phyloP scores from a whole-genome alignment of 2,113 vertebrate genomes.

The Nematolebias whitei region DNA sequence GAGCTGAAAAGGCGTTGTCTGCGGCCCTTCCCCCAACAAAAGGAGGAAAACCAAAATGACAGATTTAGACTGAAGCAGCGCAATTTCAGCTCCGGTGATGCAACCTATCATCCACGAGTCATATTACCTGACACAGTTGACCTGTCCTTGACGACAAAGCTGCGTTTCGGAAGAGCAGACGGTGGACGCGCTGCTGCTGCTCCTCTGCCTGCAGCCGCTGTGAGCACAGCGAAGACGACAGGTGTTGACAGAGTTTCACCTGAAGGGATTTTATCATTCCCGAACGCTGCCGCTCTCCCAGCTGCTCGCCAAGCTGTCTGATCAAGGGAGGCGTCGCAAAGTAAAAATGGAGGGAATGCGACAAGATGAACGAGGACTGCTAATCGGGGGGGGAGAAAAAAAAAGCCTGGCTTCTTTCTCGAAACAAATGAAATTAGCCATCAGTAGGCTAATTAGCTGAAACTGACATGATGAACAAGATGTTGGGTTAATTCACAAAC shows the following conservation, averaged over 20 bases:
- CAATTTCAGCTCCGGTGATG: conserved; percentile 14
- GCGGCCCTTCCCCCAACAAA: too few species aligned
- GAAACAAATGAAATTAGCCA: conserved; percentile 62
- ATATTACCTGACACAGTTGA: conserved; percentile 24
- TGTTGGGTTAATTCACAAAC: conserved; percentile 29
- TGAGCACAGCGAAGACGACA: conserved; percentile 57
- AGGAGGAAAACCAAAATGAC: background rate
- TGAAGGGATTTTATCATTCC: conserved; percentile 63
- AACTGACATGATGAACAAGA: conserved; percentile 35
- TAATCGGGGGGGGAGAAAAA: conserved; percentile 7
- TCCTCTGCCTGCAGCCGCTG: conserved; percentile 20
- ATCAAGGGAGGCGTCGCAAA: conserved; percentile 49
- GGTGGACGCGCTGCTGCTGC: conserved; percentile 25
- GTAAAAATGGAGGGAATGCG: conserved; percentile 11
- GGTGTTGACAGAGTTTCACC: conserved; percentile 74
- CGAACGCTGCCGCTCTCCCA: conserved; percentile 37
- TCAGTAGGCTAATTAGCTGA: conserved; percentile 38
- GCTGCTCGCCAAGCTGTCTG: conserved; percentile 57
- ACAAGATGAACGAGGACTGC: too few species aligned
- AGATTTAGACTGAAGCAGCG: conserved; percentile 32
- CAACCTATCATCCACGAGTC: background rate
- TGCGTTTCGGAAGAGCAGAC: conserved; percentile 43
- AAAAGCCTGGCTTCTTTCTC: conserved; percentile 14
- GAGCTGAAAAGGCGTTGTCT: background rate
- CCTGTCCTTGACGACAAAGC: conserved; percentile 62